Percentiles rank a stretch among this genome's conserved stretches.
These are phyloP conservation scores for Semotilus atromaculatus DNA, from an alignment of 2,797 vertebrate species.

Conservation along the genomic window DNA sequence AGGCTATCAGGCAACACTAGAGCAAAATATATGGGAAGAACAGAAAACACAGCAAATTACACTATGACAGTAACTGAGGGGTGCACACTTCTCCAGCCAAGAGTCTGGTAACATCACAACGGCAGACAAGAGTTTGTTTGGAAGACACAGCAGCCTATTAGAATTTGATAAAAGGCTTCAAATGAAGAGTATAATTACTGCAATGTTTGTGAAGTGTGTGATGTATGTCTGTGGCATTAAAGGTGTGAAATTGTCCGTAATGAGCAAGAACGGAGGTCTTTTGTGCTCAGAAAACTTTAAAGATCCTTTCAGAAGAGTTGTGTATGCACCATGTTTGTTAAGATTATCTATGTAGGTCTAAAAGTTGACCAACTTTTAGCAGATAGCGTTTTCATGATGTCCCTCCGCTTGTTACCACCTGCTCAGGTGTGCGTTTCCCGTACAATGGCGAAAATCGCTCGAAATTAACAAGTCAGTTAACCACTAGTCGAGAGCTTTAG, in stretches of 20 bases:
- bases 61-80: conserved; percentile 13
- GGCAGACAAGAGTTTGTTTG: conserved; percentile 46
- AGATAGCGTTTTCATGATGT: background rate
- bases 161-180: conserved; percentile 47
- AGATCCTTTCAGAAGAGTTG: background rate
- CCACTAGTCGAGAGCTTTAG: too few species aligned
- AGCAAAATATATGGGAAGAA: background rate
- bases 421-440: too few species aligned
- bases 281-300: conserved; percentile 15
- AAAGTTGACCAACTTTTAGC: background rate
- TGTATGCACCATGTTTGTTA: background rate
- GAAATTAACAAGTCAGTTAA: too few species aligned
- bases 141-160: conserved; percentile 48
- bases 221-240: conserved; percentile 46
- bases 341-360: background rate
- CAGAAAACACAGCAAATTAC: background rate
- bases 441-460: too few species aligned
- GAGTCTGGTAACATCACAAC: conserved; percentile 25
- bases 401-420: too few species aligned
- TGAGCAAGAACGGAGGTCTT: conserved; percentile 42
- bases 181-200: conserved; percentile 59
- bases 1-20: background rate
- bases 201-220: conserved; percentile 46
- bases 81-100: background rate
- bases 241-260: conserved; percentile 53